Percentiles rank a stretch among this genome's conserved stretches.
Conservation (phyloP, 2,113 vertebrate genomes). For the Anolis sagrei region DNA sequence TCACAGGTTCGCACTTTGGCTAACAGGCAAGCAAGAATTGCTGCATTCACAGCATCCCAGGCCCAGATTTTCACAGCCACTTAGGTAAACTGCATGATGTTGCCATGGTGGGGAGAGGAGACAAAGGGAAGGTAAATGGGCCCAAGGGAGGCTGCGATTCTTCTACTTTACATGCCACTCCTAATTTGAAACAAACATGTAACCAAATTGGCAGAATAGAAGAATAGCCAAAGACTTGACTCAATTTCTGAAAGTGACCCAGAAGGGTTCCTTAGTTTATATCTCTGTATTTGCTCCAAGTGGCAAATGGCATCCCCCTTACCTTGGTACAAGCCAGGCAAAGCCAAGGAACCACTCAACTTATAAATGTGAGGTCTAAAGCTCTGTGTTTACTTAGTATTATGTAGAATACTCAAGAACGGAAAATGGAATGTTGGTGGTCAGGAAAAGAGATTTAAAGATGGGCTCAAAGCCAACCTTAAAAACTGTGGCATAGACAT, state of each 20-base stretch:
- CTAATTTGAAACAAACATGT: background rate
- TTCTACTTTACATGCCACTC: background rate
- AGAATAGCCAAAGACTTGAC: background rate
- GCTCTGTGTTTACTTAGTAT: background rate
- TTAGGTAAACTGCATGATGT: background rate
- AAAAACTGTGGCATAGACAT: too few relatives aligned
- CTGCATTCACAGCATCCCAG: background rate
- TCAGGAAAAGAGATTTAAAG: too few relatives aligned
- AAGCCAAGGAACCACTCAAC: background rate
- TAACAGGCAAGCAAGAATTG: background rate
- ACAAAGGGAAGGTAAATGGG: background rate
- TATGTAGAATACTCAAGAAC: background rate
- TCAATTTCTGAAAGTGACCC: background rate
- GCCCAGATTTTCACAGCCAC: constrained; percentile 4
- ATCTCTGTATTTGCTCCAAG: background rate
- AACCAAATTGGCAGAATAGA: background rate
- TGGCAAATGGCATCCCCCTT: background rate
- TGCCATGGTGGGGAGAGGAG: background rate
- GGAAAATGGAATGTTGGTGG: too few relatives aligned
- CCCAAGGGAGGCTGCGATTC: constrained; percentile 7
- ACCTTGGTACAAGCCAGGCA: background rate
- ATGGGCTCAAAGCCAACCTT: too few relatives aligned
- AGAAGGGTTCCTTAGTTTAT: too few relatives aligned
- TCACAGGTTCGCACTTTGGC: constrained; percentile 4
- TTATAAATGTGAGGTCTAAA: background rate